Base-by-base conservation (phyloP, 2,888 invertebrate genomes). In the Dinocampus coccinellae region DNA sequence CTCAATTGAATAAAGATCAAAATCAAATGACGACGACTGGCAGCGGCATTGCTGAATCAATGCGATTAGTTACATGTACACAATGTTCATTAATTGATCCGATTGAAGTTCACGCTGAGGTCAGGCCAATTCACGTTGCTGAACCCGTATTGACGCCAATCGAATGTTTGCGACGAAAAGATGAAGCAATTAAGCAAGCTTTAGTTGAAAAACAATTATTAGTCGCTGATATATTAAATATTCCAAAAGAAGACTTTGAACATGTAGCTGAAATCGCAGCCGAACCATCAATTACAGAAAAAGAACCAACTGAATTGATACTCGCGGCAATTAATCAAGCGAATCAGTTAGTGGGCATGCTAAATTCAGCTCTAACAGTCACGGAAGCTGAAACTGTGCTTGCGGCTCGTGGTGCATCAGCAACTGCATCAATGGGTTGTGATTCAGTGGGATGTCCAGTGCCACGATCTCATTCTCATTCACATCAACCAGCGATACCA, bases 131-230 rank as follows among this genome's bases (percentile, higher is more conserved):
- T 65, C 92, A 92, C 82, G 91, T 92, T 69, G 94, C 95, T 22
- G 92, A 94, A 85, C 92, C 94, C 76, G 93, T 94, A 83, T 89
- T 94, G 81, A 94, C 94, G 74, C 93, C 94, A 78, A 90, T 93
- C 88, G 95, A 95, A 88, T 91, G 91, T 88, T 89, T 95, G 75
- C 90, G 93, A 76, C 90, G 93, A 74, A 91, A 94, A 82, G 94
- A 94, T 84, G 91, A 92, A 79, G 88, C 91, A 76, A 92, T 95
- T 74, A 91, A 91, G 75, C 90, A 91, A 82, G 92, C 93, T 58
- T 85, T 95, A 77, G 89, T 90, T 71, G 94, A 94, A 83, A 94
- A 94, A 83, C 92, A 93, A 83, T 90, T 90, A 78, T 89, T 95
- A 75, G 92, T 94, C 77, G 94, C 94, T 75, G 93, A 94, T 84